Evolutionary conservation across 2,888 invertebrate genomes (phyloP).

Genomic region (Eilema griseolum): DNA sequence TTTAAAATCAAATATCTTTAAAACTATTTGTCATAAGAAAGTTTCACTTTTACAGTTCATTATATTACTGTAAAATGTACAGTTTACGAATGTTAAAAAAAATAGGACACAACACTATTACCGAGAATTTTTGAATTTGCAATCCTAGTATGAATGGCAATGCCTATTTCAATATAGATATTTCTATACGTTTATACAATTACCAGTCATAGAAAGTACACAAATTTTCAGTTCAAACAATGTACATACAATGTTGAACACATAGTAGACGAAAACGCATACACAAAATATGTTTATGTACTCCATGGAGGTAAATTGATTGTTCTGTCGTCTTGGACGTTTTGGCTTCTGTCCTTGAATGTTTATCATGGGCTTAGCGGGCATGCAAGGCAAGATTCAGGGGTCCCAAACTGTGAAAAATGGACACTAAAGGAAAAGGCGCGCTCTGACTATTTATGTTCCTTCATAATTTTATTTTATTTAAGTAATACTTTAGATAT

Average conservation of each 20-base stretch:
- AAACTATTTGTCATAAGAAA: too few relatives aligned
- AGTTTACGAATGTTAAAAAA: too few relatives aligned
- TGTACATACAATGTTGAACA: not conserved
- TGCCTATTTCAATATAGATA: not conserved
- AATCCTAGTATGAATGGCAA: not conserved
- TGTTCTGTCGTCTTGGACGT: not conserved
- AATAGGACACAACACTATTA: too few relatives aligned
- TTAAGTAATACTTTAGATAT: not conserved
- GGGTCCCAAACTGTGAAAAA: not conserved
- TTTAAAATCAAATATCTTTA: too few relatives aligned
- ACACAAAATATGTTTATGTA: not conserved
- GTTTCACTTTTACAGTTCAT: too few relatives aligned
- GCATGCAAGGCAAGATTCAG: constrained; percentile 4
- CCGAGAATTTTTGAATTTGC: not conserved
- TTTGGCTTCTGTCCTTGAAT: not conserved
- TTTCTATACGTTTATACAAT: not conserved
- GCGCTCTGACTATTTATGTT: not conserved
- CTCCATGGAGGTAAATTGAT: not conserved
- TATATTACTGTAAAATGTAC: too few relatives aligned
- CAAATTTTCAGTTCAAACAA: not conserved
- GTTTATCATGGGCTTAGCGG: constrained; percentile 1
- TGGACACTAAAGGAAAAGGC: not conserved
- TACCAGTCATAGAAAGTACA: not conserved
- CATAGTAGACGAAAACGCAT: not conserved
- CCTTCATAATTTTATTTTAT: not conserved